Conservation (phyloP, 2,888 invertebrate species). For the Leucophora obtusa region DNA sequence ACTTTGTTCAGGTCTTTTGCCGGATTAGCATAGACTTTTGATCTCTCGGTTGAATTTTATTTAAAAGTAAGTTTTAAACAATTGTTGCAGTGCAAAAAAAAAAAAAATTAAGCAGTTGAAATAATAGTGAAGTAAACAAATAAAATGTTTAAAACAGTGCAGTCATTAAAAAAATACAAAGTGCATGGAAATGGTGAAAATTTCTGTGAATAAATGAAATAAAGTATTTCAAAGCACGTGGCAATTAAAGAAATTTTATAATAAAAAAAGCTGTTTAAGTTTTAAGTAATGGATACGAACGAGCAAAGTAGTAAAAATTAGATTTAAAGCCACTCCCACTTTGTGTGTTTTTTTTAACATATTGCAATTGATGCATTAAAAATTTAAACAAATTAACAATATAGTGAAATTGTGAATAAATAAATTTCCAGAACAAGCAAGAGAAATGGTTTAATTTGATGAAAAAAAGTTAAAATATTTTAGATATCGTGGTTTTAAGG, state of each 20-base stretch:
- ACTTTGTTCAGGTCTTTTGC: constrained; percentile 85
- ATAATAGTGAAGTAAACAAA: constrained; percentile 47
- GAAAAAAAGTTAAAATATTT: background rate
- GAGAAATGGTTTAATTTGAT: background rate
- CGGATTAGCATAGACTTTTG: constrained; percentile 81
- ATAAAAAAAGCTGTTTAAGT: background rate
- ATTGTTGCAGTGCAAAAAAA: constrained; percentile 53
- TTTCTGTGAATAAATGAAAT: background rate
- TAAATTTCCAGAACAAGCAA: background rate
- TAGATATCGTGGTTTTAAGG: background rate
- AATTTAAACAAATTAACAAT: background rate
- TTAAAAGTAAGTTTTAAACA: constrained; percentile 74
- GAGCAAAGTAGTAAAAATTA: background rate
- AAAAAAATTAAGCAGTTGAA: constrained; percentile 51
- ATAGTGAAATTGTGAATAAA: constrained; percentile 12
- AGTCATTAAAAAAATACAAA: constrained; percentile 34
- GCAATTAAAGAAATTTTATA: constrained; percentile 28
- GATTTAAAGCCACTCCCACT: constrained; percentile 46
- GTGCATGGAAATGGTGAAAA: constrained; percentile 29
- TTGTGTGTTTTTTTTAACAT: constrained; percentile 40
- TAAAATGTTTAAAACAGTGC: constrained; percentile 36
- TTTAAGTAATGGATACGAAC: background rate
- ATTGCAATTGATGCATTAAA: constrained; percentile 16
- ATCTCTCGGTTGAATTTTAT: constrained; percentile 76
- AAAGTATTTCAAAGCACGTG: constrained; percentile 54